A percentile compares a stretch with the other conserved stretches of the same genome.
Evolutionary conservation across 2,113 vertebrate species (phyloP).

Genomic region (Geococcyx californianus): DNA sequence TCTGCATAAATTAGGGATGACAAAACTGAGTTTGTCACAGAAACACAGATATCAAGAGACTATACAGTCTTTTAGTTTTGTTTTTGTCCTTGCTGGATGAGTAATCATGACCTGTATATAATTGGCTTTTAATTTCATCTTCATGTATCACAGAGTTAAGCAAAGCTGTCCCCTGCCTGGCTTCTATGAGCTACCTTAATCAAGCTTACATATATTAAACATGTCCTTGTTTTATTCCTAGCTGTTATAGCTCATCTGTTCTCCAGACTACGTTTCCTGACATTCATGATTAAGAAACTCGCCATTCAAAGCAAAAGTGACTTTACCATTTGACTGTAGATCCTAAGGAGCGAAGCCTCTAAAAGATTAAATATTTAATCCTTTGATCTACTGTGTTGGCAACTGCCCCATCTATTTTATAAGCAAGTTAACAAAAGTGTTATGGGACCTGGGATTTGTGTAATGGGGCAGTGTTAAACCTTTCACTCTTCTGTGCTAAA

Average conservation of each 20-base stretch:
- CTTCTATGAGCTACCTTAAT: background rate
- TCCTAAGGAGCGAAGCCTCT: constrained; percentile 27
- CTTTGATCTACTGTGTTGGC: constrained; percentile 16
- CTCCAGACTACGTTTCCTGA: constrained; percentile 27
- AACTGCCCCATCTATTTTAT: constrained; percentile 20
- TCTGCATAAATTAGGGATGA: background rate
- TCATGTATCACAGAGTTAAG: background rate
- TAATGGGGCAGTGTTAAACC: background rate
- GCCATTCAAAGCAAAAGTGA: background rate
- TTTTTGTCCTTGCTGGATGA: background rate
- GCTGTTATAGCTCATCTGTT: background rate
- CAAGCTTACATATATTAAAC: background rate
- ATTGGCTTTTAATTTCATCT: constrained; percentile 3
- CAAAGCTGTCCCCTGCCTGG: background rate
- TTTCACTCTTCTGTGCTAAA: background rate
- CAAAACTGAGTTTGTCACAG: background rate
- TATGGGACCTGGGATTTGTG: background rate
- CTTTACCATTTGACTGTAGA: constrained; percentile 24
- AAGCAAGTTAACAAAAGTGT: constrained; percentile 32
- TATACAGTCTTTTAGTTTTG: background rate
- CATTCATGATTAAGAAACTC: background rate
- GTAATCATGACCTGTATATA: background rate
- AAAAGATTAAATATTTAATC: constrained; percentile 61
- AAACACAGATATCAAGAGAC: background rate
- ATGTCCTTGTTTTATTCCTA: background rate